Evolutionary conservation across 1,140 invertebrate species (phyloP).

Genomic region (Saccostrea glomerata): DNA sequence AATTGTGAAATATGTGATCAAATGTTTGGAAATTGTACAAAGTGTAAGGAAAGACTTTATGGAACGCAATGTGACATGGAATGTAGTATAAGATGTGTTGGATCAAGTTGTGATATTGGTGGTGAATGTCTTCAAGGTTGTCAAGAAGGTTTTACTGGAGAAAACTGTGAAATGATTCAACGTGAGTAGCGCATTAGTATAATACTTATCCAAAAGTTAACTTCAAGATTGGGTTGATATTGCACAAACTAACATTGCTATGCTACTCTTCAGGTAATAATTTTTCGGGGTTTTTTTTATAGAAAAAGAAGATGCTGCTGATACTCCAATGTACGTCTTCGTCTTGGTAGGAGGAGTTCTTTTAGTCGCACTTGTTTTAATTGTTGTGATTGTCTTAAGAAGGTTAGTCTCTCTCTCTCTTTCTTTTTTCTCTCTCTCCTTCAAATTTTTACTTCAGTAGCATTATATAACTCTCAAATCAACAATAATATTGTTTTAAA

Average conservation of each 20-base stretch:
- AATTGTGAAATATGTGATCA: neutral
- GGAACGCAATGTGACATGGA: neutral
- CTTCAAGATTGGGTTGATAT: too few relatives aligned
- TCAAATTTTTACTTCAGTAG: neutral
- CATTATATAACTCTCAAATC: neutral
- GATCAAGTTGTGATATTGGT: neutral
- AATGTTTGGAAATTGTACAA: neutral
- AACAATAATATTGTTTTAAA: neutral
- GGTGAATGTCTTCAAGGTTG: neutral
- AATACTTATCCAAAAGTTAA: too few relatives aligned
- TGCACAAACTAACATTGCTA: too few relatives aligned
- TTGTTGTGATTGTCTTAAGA: neutral
- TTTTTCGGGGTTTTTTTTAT: neutral
- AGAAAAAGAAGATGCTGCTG: neutral
- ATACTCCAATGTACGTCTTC: neutral
- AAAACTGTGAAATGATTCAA: too few relatives aligned
- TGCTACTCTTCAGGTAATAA: too few relatives aligned
- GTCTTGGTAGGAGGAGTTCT: neutral
- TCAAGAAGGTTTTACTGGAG: neutral
- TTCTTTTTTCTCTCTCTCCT: neutral
- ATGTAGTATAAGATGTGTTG: neutral
- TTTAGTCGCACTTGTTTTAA: neutral
- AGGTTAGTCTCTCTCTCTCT: neutral
- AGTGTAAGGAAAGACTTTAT: neutral
- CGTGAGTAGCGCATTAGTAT: too few relatives aligned